These are phyloP conservation scores for Scatophagus argus DNA, from an alignment of 2,113 vertebrate genomes.

Conservation along the genomic window DNA sequence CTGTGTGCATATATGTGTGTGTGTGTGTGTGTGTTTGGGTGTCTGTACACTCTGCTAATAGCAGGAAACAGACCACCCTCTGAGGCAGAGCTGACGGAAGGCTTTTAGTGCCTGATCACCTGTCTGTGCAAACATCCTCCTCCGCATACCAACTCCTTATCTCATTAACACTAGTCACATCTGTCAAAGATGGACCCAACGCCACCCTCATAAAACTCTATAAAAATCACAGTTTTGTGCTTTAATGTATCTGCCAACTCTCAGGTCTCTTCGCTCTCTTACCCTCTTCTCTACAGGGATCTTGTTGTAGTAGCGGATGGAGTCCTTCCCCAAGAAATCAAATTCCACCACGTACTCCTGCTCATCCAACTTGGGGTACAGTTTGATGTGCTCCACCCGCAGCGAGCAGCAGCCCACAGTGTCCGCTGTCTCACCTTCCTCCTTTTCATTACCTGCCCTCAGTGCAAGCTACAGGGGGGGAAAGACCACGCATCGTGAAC, in stretches of 20 bases:
- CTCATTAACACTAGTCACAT: constrained; percentile 42
- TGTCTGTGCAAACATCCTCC: constrained; percentile 74
- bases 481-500: background rate
- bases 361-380: constrained; percentile 92
- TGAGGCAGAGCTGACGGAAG: constrained; percentile 64
- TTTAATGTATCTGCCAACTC: background rate
- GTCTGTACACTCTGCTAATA: constrained; percentile 39
- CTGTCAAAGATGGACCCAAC: constrained; percentile 16
- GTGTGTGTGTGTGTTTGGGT: background rate
- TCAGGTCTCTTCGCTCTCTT: constrained; percentile 68
- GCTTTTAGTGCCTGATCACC: constrained; percentile 70
- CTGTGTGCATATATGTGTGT: background rate
- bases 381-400: constrained; percentile 94
- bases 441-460: constrained; percentile 97
- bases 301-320: constrained; percentile 98
- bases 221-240: background rate
- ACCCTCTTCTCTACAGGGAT: constrained; percentile 98
- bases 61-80: constrained; percentile 75
- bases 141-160: constrained; percentile 22
- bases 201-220: background rate
- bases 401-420: constrained; percentile 97
- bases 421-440: constrained; percentile 97
- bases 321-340: constrained; percentile 97
- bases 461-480: constrained; percentile 87
- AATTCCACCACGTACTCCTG: constrained; percentile 98